Evolutionary conservation across 2,888 invertebrate species (phyloP).

Genomic region (Lasioglossum figueresi): DNA sequence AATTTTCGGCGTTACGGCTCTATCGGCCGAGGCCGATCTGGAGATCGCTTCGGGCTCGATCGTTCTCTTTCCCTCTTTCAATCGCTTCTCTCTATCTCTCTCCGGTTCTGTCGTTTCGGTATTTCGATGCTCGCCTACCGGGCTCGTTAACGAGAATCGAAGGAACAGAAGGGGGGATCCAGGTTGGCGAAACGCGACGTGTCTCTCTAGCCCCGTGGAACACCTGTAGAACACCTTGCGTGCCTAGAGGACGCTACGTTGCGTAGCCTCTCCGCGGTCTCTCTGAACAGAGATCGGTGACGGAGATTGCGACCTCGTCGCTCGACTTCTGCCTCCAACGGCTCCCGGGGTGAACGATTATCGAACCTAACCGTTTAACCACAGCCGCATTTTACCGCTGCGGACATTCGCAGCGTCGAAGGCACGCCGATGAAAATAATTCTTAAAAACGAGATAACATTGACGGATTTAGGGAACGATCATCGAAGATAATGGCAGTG

Average conservation of each 20-base stretch:
- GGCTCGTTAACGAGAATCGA: conserved; percentile 62
- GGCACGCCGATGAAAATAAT: too few relatives aligned
- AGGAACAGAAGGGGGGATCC: conserved; percentile 42
- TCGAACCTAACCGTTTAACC: background rate
- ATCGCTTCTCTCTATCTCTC: background rate
- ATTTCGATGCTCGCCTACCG: conserved; percentile 56
- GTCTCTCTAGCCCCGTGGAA: conserved; percentile 16
- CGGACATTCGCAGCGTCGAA: too few relatives aligned
- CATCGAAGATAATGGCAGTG: background rate
- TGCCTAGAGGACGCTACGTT: conserved; percentile 5
- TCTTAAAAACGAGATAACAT: background rate
- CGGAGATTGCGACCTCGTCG: conserved; percentile 23
- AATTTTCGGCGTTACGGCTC: conserved; percentile 78
- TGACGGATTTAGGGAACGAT: background rate
- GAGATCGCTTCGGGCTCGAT: conserved; percentile 62
- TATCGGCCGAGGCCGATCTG: conserved; percentile 72
- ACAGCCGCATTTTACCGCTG: background rate
- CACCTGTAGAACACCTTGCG: conserved; percentile 46
- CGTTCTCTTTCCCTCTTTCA: background rate
- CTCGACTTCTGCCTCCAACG: background rate
- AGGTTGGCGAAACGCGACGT: conserved; percentile 32
- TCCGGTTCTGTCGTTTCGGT: conserved; percentile 30
- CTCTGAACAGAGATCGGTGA: conserved; percentile 25
- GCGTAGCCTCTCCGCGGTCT: background rate
- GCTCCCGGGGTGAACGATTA: conserved; percentile 22